phyloP scores from a whole-genome alignment of 1,140 invertebrate genomes.

The Eumaeus atala region DNA sequence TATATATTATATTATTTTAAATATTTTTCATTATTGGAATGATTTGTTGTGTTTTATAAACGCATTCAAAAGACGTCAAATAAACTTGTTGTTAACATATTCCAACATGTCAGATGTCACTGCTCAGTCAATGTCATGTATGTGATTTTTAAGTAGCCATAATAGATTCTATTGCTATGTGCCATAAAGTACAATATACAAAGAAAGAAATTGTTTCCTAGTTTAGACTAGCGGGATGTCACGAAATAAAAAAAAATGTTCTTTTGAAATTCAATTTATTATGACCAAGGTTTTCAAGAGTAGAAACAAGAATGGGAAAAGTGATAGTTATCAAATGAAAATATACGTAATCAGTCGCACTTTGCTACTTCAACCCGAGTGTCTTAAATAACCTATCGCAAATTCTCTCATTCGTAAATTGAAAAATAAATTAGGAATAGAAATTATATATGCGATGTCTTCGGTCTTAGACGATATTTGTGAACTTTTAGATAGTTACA shows the following conservation, averaged over 20 bases:
- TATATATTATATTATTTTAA: no score
- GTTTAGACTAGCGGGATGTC: no score
- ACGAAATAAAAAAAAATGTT: conserved; percentile 12
- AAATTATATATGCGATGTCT: conserved; percentile 34
- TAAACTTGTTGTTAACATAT: not conserved
- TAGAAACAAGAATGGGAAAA: conserved; percentile 47
- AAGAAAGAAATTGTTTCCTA: no score
- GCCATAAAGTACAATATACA: no score
- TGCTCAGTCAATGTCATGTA: not conserved
- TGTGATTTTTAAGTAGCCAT: not conserved
- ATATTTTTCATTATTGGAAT: no score
- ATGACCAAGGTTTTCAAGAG: conserved; percentile 49
- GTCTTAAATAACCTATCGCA: conserved; percentile 9
- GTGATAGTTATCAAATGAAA: conserved; percentile 46
- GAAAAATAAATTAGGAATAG: not conserved
- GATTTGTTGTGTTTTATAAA: no score
- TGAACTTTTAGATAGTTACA: conserved; percentile 64
- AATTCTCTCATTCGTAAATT: not conserved
- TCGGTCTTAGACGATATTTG: conserved; percentile 59
- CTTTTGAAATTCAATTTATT: conserved; percentile 34
- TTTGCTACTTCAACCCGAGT: conserved; percentile 6
- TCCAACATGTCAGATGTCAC: not conserved
- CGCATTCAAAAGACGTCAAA: no score
- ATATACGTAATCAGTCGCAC: conserved; percentile 34
- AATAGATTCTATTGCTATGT: not conserved